Evolutionary conservation across 2,113 vertebrate species (phyloP), one percentile per base, ranked within the genome.

Genomic region (Eulacestoma nigropectus): DNA sequence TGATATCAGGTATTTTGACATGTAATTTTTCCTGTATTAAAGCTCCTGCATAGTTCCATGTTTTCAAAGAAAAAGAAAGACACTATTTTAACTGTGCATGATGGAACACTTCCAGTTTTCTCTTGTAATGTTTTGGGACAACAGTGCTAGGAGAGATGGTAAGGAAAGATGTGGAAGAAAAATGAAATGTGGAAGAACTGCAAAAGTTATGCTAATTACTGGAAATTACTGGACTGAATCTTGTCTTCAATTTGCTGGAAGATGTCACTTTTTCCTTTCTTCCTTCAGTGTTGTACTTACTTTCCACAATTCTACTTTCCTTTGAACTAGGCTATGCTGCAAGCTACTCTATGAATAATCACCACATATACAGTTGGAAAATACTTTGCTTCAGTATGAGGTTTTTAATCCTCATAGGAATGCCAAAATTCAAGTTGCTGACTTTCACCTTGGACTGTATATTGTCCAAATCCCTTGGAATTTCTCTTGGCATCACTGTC

Each of bases 361-460:
- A 57, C 69, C 30, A 49, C 63, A 32, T 35, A 42, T 19, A 55
- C 76, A 90, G n/a, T 55, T 72, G 39, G 60, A 82, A 95, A 95
- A 87, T 14, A 67, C 23, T 92, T 90, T 75, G 21, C 73, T 91
- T 10, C 37, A 81, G 37, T 41, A n/a, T 49, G 50, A 87, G 44
- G 56, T 29, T 95, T 96, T 91, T 91, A 95, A 96, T 95, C 93
- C 76, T 78, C 44, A 63, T 1, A 82, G 65, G 84, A 96, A 97
- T 96, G 94, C 52, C 89, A 96, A 95, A 97, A 93, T 94, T 95
- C 64, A 89, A 79, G 41, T 89, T 64, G 41, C 74, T 44, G 42
- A 92, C 80, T 95, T 95, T 86, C 55, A 94, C 65, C 65, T 91
- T 84, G 56, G 64, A 72, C 60, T 41, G 65, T 32, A 30, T 64